Conservation (phyloP, 2,888 invertebrate genomes). For the Epistrophella euchroma region DNA sequence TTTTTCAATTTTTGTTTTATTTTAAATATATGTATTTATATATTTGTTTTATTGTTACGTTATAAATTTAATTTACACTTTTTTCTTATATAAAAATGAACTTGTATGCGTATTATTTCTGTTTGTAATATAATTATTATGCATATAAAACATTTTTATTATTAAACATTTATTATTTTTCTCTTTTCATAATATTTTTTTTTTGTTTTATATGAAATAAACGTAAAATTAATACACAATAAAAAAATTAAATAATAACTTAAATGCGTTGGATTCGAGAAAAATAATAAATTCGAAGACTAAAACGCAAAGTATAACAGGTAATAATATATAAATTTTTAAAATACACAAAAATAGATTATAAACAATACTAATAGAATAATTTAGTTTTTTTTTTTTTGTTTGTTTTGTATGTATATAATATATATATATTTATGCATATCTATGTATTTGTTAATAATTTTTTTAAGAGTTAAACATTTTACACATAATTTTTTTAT, state of each 20-base stretch:
- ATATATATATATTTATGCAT: constrained; percentile 66
- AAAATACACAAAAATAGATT: constrained; percentile 68
- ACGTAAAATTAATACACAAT: constrained; percentile 22
- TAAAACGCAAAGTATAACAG: constrained; percentile 72
- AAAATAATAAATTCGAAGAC: constrained; percentile 63
- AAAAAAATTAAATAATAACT: constrained; percentile 51
- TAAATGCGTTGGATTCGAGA: constrained; percentile 70
- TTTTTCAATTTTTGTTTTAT: constrained; percentile 33
- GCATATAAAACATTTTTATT: constrained; percentile 75
- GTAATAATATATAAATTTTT: constrained; percentile 58
- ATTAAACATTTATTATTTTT: constrained; percentile 71
- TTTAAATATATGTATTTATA: constrained; percentile 75
- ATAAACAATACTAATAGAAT: constrained; percentile 73
- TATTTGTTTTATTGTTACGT: constrained; percentile 74
- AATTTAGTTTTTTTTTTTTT: constrained; percentile 64
- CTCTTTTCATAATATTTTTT: constrained; percentile 37
- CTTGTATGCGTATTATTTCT: constrained; percentile 67
- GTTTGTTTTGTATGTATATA: constrained; percentile 58
- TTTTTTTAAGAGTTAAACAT: constrained; percentile 73
- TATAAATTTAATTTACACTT: constrained; percentile 76
- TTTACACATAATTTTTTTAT: constrained; percentile 68
- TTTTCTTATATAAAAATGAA: constrained; percentile 75
- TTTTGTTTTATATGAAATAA: constrained; percentile 37
- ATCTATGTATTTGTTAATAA: constrained; percentile 72
- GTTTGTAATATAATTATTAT: constrained; percentile 63